Evolutionary conservation across 1,140 invertebrate genomes (phyloP), one percentile per base, ranked within the genome.

Genomic region (Calephelis virginiensis): DNA sequence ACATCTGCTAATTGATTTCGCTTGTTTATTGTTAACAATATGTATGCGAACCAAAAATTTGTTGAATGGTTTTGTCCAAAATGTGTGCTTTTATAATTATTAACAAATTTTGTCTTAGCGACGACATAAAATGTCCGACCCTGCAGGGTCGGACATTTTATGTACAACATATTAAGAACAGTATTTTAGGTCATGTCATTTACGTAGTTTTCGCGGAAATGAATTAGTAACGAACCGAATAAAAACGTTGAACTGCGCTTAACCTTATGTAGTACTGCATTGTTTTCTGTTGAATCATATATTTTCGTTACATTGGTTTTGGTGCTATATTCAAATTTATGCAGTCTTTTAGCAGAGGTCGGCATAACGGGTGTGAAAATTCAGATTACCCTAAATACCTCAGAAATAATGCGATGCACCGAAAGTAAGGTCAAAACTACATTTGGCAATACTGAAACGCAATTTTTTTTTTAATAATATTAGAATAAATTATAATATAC

Each of bases 211-310:
- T 48, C 10, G 47, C 8, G 11, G n/a, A 48, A 48, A 6, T 12
- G 6, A 8, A 48, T n/a, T 43, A 8, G 40, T 43, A 8, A 43
- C 8, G 40, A 40, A 48, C 10, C 47, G 10, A 12, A 48, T 11
- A 48, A n/a, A 48, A 48, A 12, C 47, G 40, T 43, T 43, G 1
- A 9, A 43, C 40, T 43, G 40, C 14, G 17, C 14, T 50, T 9
- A 50, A 14, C 12, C n/a, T 8, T 49, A 43, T 43, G 6, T 43
- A 43, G 48, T n/a, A n/a, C 13, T 14, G 10, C 13, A 40, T 63
- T 9, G 12, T 48, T 63, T 37, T 40, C 48, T 48, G 28, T 53
- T 63, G 62, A 63, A 53, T 63, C 48, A 63, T 50, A 49, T 61
- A 14, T 63, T 47, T 28, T 11, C 8, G 8, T 13, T 38, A 61